Evolutionary conservation across 2,888 invertebrate genomes (phyloP), one percentile per base, ranked within the genome.

Genomic region (Amiota communis): DNA sequence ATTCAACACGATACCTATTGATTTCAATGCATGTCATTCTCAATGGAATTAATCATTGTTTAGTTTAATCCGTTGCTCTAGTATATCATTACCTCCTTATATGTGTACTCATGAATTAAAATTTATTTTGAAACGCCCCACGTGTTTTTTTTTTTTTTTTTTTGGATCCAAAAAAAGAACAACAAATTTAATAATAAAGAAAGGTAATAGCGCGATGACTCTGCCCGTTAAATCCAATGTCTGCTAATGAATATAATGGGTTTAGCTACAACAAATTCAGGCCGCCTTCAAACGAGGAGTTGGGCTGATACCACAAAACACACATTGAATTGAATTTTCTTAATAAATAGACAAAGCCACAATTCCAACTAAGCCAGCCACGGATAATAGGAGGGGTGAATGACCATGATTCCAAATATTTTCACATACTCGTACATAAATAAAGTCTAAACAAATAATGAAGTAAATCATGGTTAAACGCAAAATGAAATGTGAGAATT

Each of bases 391-490:
- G n/a, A 48, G 63, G 49, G 49, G 36, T 6, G 8, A 36, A 36
- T 36, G 6, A 83, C 79, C 85, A 82, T 77, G 84, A 78, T 76
- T 77, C 76, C 78, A 75, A 75, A 75, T 68, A 73, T 75, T 76
- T 48, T 70, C 73, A 73, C 71, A 69, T 73, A n/a, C n/a, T n/a
- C n/a, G n/a, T n/a, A 65, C 17, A 48, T 63, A n/a, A 36, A 65
- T 47, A 48, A 65, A 10, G n/a, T 1, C 63, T 72, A 70, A 63
- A 75, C 83, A 83, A 85, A 85, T 85, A 85, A 85, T 85, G 85
- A 82, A 78, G 84, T 83, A 83, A 83, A 83, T 85, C 83, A 83
- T 83, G 83, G 84, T 82, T 82, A 83, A 82, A 82, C 79, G 77
- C 85, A 85, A 83, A 82, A 81, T 77, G 49, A 57, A 75, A 23